Evolutionary conservation across 1,140 invertebrate genomes (phyloP), one percentile per base, ranked within the genome.

Genomic region (Polypedilum pembai): DNA sequence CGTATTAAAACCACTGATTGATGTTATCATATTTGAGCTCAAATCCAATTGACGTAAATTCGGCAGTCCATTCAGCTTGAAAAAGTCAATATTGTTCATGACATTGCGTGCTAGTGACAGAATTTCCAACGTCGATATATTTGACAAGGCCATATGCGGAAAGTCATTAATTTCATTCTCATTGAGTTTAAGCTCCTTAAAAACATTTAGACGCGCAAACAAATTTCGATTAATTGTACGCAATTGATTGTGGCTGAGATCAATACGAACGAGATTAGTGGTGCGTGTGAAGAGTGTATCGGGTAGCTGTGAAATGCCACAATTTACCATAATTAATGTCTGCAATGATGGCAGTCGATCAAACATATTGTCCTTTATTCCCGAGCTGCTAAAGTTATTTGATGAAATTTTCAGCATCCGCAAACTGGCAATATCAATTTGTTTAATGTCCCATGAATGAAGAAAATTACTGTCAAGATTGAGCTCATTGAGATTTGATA

Each of bases 401-500:
- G 87, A 84, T 3, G 91, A 91, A 7, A 92, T 80, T 75, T 88
- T 86, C 20, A 96, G 83, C 0, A 87, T 87, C 74, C 89, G 86
- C 75, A 94, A 83, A 33, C 89, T 90, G 3, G 89, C 87, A 65
- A 94, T 87, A 76, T 91, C 88, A 15, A 94, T 82, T 75, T 87
- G 86, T 17, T 86, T 80, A 20, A 93, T 83, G 69, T 91, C 89
- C 8, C 83, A 80, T 0, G 88, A 85, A 73, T 85, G 88, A 40
- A 96, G 81, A 24, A 87, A 85, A 82, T 96, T 96, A 40, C 88
- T 83, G 72, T 88, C 87, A 20, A 93, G 77, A 79, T 92, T 90
- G 0, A 94, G 80, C 74, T 91, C 89, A 66, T 88, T 86, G 0
- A 93, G 79, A 75, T 88, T 88, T 73, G 85, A 85, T 21, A 93